Conservation (phyloP, 2,797 vertebrate species). For the Cryptoblepharus egeriae region DNA sequence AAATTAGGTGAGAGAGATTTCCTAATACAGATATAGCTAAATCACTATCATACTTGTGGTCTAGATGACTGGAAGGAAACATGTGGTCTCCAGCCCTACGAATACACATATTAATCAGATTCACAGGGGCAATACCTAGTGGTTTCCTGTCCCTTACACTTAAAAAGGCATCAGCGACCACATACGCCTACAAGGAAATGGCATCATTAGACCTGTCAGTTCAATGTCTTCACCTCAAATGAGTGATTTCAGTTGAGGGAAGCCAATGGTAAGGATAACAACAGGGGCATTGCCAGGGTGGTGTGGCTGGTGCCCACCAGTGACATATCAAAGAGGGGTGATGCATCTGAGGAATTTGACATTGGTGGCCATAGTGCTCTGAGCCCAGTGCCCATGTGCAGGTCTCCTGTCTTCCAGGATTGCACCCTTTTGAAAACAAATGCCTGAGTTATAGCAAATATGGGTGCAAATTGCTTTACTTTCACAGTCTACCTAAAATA, state of each 20-base stretch:
- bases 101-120: not conserved
- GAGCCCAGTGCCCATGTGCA: no score
- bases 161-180: no score
- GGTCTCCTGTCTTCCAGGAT: not conserved
- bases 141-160: not conserved
- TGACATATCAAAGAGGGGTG: no score
- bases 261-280: not conserved
- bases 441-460: not conserved
- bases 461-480: not conserved
- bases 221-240: not conserved
- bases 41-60: not conserved
- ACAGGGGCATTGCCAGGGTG: no score
- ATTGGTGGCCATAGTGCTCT: no score
- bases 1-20: not conserved
- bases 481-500: no score
- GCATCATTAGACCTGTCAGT: not conserved
- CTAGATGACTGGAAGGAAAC: not conserved
- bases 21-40: not conserved
- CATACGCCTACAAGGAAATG: not conserved
- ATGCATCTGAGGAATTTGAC: no score
- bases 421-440: not conserved
- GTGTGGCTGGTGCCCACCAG: no score
- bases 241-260: not conserved
- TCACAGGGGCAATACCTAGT: not conserved
- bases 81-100: not conserved